Percentiles rank a stretch among this genome's conserved stretches.
Evolutionary conservation across 2,113 vertebrate genomes (phyloP).

Genomic region (Ellobius talpinus): DNA sequence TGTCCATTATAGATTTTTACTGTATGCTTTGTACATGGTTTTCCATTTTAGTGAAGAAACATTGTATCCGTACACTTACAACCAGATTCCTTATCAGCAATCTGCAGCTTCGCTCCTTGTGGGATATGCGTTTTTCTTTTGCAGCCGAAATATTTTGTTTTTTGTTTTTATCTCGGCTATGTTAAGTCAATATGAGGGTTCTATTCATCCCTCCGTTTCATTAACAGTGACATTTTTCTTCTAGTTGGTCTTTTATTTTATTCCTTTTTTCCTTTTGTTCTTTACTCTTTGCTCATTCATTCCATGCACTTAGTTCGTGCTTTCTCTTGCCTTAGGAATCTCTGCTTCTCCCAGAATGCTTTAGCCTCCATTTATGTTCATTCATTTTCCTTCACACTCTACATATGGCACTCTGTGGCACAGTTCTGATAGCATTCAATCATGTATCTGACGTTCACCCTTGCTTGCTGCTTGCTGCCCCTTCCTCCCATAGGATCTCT

Average conservation of each 20-base stretch:
- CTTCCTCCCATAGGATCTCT: not conserved
- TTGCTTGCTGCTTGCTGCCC: not conserved
- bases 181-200: not conserved
- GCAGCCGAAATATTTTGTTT: conserved; percentile 6
- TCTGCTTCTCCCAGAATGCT: not conserved
- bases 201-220: not conserved
- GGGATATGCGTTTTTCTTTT: conserved; percentile 12
- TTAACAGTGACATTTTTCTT: conserved; percentile 41
- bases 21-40: not conserved
- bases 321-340: not conserved
- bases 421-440: not conserved
- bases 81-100: not conserved
- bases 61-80: not conserved
- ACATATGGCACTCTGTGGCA: not conserved
- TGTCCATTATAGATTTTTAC: not conserved
- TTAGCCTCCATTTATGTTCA: not conserved
- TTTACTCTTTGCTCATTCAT: conserved; percentile 14
- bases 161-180: not conserved
- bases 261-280: not conserved
- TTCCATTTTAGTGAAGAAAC: conserved; percentile 7
- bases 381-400: not conserved
- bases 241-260: not conserved
- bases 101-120: not conserved
- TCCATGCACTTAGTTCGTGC: not conserved
- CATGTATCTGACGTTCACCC: not conserved